phyloP scores from a whole-genome alignment of 2,797 vertebrate species.

The Agapornis canus region DNA sequence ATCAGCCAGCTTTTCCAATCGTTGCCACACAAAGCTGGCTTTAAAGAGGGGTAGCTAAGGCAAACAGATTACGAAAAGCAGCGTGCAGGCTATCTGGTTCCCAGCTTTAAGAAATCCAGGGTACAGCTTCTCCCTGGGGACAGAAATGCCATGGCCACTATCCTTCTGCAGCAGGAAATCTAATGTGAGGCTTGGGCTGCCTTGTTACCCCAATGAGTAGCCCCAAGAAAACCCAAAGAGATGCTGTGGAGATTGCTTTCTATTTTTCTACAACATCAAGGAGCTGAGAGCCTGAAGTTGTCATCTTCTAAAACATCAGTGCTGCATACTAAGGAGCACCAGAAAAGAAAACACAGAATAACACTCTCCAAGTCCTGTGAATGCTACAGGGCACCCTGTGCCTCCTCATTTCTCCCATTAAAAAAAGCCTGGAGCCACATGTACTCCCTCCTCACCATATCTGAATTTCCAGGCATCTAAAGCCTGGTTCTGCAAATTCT shows the following conservation, averaged over 20 bases:
- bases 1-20: background rate
- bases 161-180: background rate
- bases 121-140: background rate
- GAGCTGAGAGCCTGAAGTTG: background rate
- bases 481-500: background rate
- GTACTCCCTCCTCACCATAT: background rate
- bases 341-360: background rate
- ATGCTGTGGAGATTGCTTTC: background rate
- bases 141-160: background rate
- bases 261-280: background rate
- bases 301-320: background rate
- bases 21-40: background rate
- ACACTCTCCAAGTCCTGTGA: background rate
- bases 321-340: background rate
- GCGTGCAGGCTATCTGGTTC: background rate
- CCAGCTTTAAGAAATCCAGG: background rate
- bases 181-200: background rate
- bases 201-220: background rate
- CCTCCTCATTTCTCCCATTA: background rate
- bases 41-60: background rate
- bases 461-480: background rate
- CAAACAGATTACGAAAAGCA: background rate
- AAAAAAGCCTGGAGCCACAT: background rate
- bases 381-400: fast-evolving
- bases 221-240: background rate